These are phyloP conservation scores for Paracyprichromis sp. DNA, from an alignment of 2,113 vertebrate species.

Conservation along the genomic window DNA sequence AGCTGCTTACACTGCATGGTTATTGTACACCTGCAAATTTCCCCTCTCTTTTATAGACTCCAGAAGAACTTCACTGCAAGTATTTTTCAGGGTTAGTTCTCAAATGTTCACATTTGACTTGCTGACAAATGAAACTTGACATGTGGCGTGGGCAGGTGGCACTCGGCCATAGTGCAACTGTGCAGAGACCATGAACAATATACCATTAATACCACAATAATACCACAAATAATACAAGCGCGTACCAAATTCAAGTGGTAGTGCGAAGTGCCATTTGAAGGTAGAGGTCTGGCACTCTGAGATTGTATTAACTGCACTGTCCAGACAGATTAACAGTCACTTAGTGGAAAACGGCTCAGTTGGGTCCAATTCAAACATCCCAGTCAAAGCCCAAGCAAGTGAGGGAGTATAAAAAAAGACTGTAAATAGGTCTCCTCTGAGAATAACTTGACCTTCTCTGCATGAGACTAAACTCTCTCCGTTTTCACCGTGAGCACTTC, in stretches of 20 bases:
- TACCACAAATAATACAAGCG: not conserved
- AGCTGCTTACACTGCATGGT: not conserved
- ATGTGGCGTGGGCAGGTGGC: not conserved
- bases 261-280: not conserved
- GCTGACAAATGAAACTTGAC: not conserved
- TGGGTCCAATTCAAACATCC: not conserved
- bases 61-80: not conserved
- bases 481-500: not conserved
- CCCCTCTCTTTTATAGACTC: not conserved
- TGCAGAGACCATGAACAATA: not conserved
- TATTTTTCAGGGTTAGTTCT: not conserved
- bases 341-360: not conserved
- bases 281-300: not conserved
- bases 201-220: not conserved
- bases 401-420: not conserved
- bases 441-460: constrained; percentile 36
- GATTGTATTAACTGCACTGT: not conserved
- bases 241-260: not conserved
- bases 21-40: not conserved
- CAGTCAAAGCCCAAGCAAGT: not conserved
- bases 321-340: not conserved
- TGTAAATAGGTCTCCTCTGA: not conserved
- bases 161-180: not conserved
- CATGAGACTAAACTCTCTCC: not conserved
- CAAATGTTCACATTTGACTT: not conserved